Evolutionary conservation across 2,888 invertebrate genomes (phyloP).

Genomic region (Drosophila melanosoma): DNA sequence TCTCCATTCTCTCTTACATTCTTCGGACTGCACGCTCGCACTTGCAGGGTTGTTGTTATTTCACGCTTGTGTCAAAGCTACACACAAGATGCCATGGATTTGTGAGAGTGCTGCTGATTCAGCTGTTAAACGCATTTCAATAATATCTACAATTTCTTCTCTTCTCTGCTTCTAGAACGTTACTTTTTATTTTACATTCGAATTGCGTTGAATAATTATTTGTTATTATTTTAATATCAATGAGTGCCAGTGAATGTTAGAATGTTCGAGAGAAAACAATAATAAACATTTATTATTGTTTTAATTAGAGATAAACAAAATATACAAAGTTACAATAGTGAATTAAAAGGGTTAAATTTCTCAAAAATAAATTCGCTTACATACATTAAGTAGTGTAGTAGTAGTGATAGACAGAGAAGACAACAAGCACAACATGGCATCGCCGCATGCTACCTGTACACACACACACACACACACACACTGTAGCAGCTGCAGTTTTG

Average conservation of each 20-base stretch:
- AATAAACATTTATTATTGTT: background rate
- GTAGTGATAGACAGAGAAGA: background rate
- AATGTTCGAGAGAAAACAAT: background rate
- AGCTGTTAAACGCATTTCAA: conserved; percentile 34
- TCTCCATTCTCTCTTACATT: conserved; percentile 1
- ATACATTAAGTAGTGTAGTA: background rate
- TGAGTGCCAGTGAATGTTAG: background rate
- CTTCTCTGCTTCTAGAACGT: conserved; percentile 1
- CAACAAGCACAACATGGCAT: conserved; percentile 29
- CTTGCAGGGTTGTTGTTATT: conserved; percentile 9
- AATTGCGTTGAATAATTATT: background rate
- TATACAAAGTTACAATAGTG: background rate
- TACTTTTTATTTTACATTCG: background rate
- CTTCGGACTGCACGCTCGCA: conserved; percentile 27
- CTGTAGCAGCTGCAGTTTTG: conserved; percentile 48
- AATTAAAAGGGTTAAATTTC: conserved; percentile 7
- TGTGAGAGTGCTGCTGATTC: conserved; percentile 26
- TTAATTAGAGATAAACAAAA: background rate
- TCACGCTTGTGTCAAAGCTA: background rate
- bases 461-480: conserved; percentile 3
- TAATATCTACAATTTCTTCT: conserved; percentile 21
- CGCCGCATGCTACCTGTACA: conserved; percentile 47
- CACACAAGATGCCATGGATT: background rate
- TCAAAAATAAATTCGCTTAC: background rate
- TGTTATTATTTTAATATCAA: background rate